phyloP scores from a whole-genome alignment of 2,113 vertebrate species.

The Hydropotes inermis region DNA sequence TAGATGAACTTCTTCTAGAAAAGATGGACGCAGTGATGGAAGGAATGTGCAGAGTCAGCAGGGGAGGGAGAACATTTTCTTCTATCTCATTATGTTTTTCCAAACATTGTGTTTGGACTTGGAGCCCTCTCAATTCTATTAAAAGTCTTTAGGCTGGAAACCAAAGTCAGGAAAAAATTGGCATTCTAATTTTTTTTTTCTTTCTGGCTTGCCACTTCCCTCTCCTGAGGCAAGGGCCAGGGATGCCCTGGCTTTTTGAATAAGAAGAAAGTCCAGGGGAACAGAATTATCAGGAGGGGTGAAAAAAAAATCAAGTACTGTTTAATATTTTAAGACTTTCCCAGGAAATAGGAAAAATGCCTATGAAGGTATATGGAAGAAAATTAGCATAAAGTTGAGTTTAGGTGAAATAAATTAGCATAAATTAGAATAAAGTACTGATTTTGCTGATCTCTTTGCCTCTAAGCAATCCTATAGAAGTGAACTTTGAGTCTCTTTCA shows the following conservation, averaged over 20 bases:
- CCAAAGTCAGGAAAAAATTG: conserved; percentile 16
- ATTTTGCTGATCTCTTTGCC: conserved; percentile 57
- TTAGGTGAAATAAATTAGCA: conserved; percentile 37
- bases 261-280: conserved; percentile 31
- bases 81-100: neutral
- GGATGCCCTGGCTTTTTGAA: neutral
- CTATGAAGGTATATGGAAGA: conserved; percentile 23
- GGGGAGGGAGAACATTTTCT: neutral
- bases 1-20: neutral
- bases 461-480: conserved; percentile 53
- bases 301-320: neutral
- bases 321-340: conserved; percentile 62
- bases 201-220: neutral
- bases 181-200: neutral
- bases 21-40: neutral
- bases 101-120: neutral
- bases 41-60: neutral
- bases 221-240: neutral
- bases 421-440: conserved; percentile 64
- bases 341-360: conserved; percentile 53
- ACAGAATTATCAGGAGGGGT: conserved; percentile 41
- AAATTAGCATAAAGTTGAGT: conserved; percentile 58
- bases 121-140: conserved; percentile 3
- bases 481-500: conserved; percentile 52
- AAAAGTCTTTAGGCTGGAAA: conserved; percentile 19